Evolutionary conservation across 2,797 vertebrate genomes (phyloP).

Genomic region (Crenichthys baileyi): DNA sequence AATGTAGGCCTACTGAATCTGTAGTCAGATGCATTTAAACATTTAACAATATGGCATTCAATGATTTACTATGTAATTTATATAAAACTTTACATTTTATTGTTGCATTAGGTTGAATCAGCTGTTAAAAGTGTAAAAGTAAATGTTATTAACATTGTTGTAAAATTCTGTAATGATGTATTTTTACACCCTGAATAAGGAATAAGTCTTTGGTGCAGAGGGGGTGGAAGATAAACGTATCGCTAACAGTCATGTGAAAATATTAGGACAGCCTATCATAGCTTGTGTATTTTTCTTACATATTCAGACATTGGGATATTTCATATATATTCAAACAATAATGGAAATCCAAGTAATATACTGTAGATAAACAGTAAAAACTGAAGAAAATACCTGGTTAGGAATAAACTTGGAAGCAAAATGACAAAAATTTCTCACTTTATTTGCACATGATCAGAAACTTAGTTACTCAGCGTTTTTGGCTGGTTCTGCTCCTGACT

Average conservation of each 20-base stretch:
- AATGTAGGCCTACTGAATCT: constrained; percentile 24
- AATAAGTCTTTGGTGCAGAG: not conserved
- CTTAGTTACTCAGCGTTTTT: not conserved
- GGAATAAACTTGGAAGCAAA: not conserved
- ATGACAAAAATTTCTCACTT: not conserved
- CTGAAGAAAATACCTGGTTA: not conserved
- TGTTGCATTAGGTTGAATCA: not conserved
- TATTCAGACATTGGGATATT: not conserved
- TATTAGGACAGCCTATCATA: not conserved
- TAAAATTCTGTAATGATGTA: not conserved
- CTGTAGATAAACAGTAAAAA: not conserved
- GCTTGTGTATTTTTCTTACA: not conserved
- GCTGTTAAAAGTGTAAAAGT: not conserved
- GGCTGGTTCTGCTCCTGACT: not conserved
- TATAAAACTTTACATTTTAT: no score
- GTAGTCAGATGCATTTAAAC: constrained; percentile 39
- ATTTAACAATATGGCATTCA: constrained; percentile 7
- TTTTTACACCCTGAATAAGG: not conserved
- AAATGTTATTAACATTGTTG: not conserved
- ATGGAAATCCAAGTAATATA: not conserved
- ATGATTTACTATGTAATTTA: no score
- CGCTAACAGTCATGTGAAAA: not conserved
- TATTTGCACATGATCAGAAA: not conserved
- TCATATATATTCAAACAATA: not conserved
- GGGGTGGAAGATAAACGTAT: not conserved